Conservation (phyloP, 2,113 vertebrate species). For the Meriones unguiculatus region DNA sequence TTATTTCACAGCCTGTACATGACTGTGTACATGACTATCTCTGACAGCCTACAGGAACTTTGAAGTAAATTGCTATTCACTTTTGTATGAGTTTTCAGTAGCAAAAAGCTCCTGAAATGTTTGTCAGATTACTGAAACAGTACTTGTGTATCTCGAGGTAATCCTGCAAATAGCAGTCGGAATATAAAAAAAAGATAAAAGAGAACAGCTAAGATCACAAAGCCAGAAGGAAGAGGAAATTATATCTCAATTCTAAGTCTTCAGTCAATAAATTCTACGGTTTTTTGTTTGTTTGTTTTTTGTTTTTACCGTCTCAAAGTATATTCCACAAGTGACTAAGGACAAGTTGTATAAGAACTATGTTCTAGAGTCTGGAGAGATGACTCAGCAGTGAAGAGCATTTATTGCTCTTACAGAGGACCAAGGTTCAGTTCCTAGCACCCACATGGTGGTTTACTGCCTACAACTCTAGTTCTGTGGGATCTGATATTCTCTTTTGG, state of each 20-base stretch:
- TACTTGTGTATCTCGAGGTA: conserved; percentile 38
- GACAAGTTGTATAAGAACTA: not conserved
- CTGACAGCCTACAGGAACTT: not conserved
- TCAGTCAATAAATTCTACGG: conserved; percentile 4
- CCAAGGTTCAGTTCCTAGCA: not conserved
- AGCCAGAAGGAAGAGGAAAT: conserved; percentile 40
- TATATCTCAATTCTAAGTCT: conserved; percentile 51
- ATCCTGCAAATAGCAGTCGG: not conserved
- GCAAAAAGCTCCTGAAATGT: not conserved
- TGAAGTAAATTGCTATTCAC: conserved; percentile 39
- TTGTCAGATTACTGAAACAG: not conserved
- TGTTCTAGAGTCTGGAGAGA: not conserved
- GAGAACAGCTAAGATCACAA: conserved; percentile 27
- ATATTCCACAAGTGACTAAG: conserved; percentile 2
- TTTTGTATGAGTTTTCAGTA: conserved; percentile 27
- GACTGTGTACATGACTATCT: not conserved
- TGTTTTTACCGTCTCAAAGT: not conserved
- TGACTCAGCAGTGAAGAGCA: not conserved
- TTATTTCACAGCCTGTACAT: conserved; percentile 44
- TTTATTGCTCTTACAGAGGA: not conserved
- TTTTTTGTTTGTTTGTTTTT: not conserved
- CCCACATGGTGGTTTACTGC: not conserved
- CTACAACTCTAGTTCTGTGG: not conserved
- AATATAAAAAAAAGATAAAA: conserved; percentile 31
- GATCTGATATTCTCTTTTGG: not conserved